Evolutionary conservation across 2,113 vertebrate species (phyloP), one percentile per base, ranked within the genome.

Genomic region (Gopherus flavomarginatus): DNA sequence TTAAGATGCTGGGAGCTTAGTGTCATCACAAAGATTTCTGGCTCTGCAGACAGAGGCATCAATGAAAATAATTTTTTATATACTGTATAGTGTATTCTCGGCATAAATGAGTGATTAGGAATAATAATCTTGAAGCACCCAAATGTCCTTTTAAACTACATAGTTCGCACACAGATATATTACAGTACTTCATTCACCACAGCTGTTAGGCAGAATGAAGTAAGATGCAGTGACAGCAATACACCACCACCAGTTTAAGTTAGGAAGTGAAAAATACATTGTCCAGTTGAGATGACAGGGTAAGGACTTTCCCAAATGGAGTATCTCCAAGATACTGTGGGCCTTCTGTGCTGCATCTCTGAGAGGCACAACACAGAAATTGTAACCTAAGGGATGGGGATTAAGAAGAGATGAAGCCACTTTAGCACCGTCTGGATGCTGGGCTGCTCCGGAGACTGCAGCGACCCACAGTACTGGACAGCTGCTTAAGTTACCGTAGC

Each of bases 1-100:
- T 77, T 22, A 42, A 89, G 50, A 16, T 1, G 3, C 59, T 62
- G 65, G 9, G 0, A 0, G 81, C 49, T 62, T 81, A 56, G 27
- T 9, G 31, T 77, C 44, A 89, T 84, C 72, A 90, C 59, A 72
- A 69, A 69, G 35, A 65, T 69, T 24, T 44, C 42, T 42, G 72
- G 42, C 72, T 77, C 11, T 44, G 24, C 24, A 27, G 24, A 13
- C 2, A 47, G 96, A 54, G 38, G 0, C 1, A 10, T 9, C 0
- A 47, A 87, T 91, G 84, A 52, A 1, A 3, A 27, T 47, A 44
- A 47, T 47, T 6, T 78, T 78, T 78, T 44, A 78, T 29, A 78
- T 78, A 47, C 16, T 4, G 22, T 42, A 47, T 47, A 14, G 22
- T 47, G 77, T 42, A 59, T 90, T 85, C 69, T 5, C 42, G 26